These are phyloP conservation scores for Sicus ferrugineus DNA, from an alignment of 2,888 invertebrate species.

Conservation along the genomic window DNA sequence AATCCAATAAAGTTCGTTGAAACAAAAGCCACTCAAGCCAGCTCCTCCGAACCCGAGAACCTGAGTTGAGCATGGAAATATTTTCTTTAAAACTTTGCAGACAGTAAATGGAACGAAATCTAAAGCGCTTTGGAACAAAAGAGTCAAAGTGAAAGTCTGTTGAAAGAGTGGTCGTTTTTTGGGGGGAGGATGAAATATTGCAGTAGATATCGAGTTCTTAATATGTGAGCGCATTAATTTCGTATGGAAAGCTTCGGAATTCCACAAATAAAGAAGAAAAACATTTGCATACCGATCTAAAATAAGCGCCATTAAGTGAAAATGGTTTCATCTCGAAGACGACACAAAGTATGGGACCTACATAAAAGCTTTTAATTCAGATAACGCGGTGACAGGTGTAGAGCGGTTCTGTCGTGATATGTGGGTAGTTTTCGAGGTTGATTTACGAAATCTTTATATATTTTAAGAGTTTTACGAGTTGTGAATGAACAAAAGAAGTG, in stretches of 20 bases:
- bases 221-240: too few species aligned
- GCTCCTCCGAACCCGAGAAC: slow-evolving; percentile 1
- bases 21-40: slow-evolving; percentile 27
- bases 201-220: background rate
- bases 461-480: too few species aligned
- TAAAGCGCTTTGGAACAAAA: background rate
- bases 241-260: background rate
- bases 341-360: too few species aligned
- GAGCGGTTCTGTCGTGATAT: too few species aligned
- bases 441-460: too few species aligned
- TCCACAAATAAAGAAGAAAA: too few species aligned
- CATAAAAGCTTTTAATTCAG: too few species aligned
- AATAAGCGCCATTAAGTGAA: background rate
- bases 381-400: too few species aligned
- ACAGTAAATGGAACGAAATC: slow-evolving; percentile 17
- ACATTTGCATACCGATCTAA: background rate
- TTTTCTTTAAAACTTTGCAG: slow-evolving; percentile 30
- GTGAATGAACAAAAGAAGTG: too few species aligned
- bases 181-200: background rate
- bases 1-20: slow-evolving; percentile 6
- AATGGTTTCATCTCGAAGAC: too few species aligned
- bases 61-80: slow-evolving; percentile 12
- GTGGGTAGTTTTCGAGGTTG: too few species aligned
- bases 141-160: background rate
- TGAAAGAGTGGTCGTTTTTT: too few species aligned